A percentile compares a stretch with the other conserved stretches of the same genome.
Evolutionary conservation across 53 echinoderm and acorn worm genomes (phyloP).

Genomic region (Temnopleurus reevesii): DNA sequence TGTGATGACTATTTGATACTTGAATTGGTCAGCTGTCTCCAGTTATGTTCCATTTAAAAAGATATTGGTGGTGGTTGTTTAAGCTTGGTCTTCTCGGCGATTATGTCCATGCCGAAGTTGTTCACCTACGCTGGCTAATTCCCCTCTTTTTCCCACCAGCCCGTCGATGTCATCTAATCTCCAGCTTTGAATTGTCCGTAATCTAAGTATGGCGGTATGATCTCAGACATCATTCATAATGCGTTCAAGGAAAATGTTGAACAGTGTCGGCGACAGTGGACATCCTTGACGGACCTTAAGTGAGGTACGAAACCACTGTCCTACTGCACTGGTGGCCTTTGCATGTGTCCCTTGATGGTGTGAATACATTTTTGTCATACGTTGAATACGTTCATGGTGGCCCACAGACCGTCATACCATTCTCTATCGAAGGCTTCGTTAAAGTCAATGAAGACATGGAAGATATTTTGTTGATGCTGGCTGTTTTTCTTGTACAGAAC

Average conservation of each 20-base stretch:
- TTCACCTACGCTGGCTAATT: background rate
- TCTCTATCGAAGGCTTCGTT: background rate
- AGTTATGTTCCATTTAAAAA: background rate
- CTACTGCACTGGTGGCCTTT: background rate
- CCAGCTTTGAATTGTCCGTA: background rate
- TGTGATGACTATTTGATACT: background rate
- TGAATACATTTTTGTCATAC: background rate
- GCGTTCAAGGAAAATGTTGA: slow-evolving; percentile 64
- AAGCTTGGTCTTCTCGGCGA: background rate
- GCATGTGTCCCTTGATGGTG: background rate
- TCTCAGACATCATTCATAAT: slow-evolving; percentile 65
- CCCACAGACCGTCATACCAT: background rate
- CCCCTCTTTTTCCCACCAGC: background rate
- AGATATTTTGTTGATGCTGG: background rate
- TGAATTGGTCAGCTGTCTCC: background rate
- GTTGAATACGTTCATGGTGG: background rate
- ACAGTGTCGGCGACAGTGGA: background rate
- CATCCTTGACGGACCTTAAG: background rate
- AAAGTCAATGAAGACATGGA: background rate
- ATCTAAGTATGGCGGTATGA: background rate
- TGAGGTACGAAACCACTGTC: background rate
- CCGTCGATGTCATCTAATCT: background rate
- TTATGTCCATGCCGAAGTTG: background rate
- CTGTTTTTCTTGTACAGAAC: background rate
- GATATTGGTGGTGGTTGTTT: background rate